Conservation (phyloP, 2,888 invertebrate species). For the Pseudococcus jackbeardsleyi region DNA sequence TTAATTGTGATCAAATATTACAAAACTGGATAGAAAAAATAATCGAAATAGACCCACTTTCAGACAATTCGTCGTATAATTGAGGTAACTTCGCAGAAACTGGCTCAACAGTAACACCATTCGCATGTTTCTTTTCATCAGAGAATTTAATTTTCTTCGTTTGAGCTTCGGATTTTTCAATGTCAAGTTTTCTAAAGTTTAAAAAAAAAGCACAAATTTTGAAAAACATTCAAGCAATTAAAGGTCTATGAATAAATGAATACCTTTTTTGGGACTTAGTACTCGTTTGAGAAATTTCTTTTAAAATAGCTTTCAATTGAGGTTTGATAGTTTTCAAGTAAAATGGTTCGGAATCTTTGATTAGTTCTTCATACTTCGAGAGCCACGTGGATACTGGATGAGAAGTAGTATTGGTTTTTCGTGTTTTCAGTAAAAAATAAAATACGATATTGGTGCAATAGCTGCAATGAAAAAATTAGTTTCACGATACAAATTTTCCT, state of each 20-base stretch:
- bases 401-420: slow-evolving; percentile 78
- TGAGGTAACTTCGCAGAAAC: neutral
- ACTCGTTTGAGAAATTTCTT: neutral
- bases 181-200: neutral
- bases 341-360: slow-evolving; percentile 70
- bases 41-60: neutral
- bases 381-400: slow-evolving; percentile 93
- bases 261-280: neutral
- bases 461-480: slow-evolving; percentile 72
- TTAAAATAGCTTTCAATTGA: slow-evolving; percentile 5
- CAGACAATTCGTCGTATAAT: neutral
- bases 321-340: slow-evolving; percentile 66
- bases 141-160: neutral
- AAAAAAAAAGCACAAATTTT: neutral
- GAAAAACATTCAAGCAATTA: neutral
- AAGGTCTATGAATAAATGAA: too few species aligned
- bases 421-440: slow-evolving; percentile 86
- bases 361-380: slow-evolving; percentile 82
- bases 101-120: neutral
- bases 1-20: neutral
- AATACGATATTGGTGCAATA: slow-evolving; percentile 89
- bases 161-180: neutral
- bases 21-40: neutral
- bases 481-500: neutral
- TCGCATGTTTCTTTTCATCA: neutral